Evolutionary conservation across 2,888 invertebrate genomes (phyloP), one percentile per base, ranked within the genome.

Genomic region (Meghimatium bilineatum): DNA sequence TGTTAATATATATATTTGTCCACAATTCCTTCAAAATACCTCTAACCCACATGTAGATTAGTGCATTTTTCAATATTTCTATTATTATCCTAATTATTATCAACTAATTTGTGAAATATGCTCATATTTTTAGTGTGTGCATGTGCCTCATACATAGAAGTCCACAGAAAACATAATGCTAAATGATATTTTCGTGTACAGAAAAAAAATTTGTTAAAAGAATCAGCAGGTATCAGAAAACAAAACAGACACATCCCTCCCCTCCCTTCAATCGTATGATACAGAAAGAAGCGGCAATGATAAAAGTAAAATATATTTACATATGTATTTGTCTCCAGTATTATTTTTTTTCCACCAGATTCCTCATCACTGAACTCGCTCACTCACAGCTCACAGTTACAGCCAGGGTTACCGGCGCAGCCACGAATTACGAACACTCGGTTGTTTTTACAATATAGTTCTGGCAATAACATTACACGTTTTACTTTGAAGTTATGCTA

Each of bases 301-400:
- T 79, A 34, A 79, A 52, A 69, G 49, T 6, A 6, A 29, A 49
- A 29, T 26, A 29, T 14, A 38, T 26, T n/a, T 60, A 77, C 36
- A 49, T 2, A 32, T 26, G 69, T 52, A 67, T 67, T 79, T 69
- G 69, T 49, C 79, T 79, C 79, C 32, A 32, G 52, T 79, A n/a
- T 1, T 49, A 67, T n/a, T 34, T 36, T 38, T 36, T 12, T 36
- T n/a, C 38, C 20, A 34, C 14, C 77, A 63, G 49, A 77, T 63
- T 77, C n/a, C 60, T 23, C 14, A 63, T 63, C 60, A 60, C 36
- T 20, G 17, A 79, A 69, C 66, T 34, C 69, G 56, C 79, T 67
- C 79, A 79, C 69, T 66, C 79, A 67, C 32, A 17, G 69, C 69
- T 67, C 49, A 67, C 69, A 79, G 67, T 38, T 49, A 36, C 14